Evolutionary conservation across 2,888 invertebrate genomes (phyloP), one percentile per base, ranked within the genome.

Genomic region (Plagodis dolabraria): DNA sequence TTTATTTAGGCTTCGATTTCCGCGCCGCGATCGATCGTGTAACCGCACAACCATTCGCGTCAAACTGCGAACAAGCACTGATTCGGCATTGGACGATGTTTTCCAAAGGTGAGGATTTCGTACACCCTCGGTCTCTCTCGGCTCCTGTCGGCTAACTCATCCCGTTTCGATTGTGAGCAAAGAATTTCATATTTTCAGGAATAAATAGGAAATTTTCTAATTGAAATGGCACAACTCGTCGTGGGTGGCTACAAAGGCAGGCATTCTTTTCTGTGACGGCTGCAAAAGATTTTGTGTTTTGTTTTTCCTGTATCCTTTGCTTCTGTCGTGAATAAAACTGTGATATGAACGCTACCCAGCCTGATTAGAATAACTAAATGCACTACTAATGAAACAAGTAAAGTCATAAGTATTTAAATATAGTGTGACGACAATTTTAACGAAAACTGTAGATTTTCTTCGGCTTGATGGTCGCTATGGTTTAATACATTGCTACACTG

Each of bases 81-180:
- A 87, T 86, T 90, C 90, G 82, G 86, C 85, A 88, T 90, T 89
- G 88, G 90, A 77, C 81, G 84, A 77, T 83, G 82, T 85, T 86
- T 86, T 88, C 81, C 75, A 89, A 90, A 92, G 92, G 92, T 92
- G 89, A 90, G 90, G 83, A 85, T 78, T 77, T 87, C 91, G 89
- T 78, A 70, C 71, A 69, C 68, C 67, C 81, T 87, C 92, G 92
- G 85, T 71, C 43, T 60, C 67, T 68, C 70, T 89, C 90, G 92
- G 84, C 68, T 64, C 64, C 72, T 70, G 73, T 87, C 89, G 90
- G 80, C 60, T 65, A 70, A 77, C 80, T 86, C 87, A 88, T 89
- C 89, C 85, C 82, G 79, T 83, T 89, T 87, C 88, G 85, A 87
- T 87, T 88, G 84, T 85, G 79, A 83, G 74, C 72, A 83, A 86